Conservation (phyloP, 2,113 vertebrate species). For the Thunnus thynnus region DNA sequence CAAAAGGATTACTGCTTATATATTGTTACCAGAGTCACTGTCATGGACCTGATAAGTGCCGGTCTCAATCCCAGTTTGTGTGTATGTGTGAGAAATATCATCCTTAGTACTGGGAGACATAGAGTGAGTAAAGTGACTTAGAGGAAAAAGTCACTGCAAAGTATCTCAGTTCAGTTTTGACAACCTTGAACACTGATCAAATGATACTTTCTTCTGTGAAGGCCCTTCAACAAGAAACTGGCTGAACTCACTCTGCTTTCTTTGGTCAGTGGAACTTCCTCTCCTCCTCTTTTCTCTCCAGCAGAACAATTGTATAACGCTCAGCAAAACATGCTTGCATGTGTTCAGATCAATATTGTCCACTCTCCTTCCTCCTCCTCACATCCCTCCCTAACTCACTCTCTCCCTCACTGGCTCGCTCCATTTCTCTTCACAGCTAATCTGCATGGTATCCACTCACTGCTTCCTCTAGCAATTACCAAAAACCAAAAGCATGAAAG, state of each 20-base stretch:
- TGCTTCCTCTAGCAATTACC: slow-evolving; percentile 13
- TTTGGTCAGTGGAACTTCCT: slow-evolving; percentile 45
- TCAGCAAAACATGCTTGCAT: slow-evolving; percentile 55
- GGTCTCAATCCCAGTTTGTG: not conserved
- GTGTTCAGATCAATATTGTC: slow-evolving; percentile 54
- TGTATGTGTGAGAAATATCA: not conserved
- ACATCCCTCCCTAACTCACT: not conserved
- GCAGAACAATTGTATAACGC: slow-evolving; percentile 62
- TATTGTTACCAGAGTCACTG: not conserved
- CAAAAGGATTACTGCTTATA: too few species aligned
- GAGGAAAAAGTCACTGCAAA: not conserved
- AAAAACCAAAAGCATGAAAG: not conserved
- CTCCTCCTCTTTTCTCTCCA: slow-evolving; percentile 14
- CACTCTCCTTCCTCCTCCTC: slow-evolving; percentile 42
- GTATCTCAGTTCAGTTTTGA: too few species aligned
- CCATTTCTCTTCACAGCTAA: slow-evolving; percentile 31
- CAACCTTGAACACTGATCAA: not conserved
- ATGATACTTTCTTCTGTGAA: not conserved
- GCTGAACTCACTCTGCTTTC: not conserved
- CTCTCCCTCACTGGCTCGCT: not conserved
- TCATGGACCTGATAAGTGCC: not conserved
- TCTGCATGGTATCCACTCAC: slow-evolving; percentile 26
- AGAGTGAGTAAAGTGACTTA: not conserved
- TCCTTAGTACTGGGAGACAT: not conserved
- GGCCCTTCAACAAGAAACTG: not conserved